Evolutionary conservation across 2,888 invertebrate genomes (phyloP).

Genomic region (Trissolcus brochymenae): DNA sequence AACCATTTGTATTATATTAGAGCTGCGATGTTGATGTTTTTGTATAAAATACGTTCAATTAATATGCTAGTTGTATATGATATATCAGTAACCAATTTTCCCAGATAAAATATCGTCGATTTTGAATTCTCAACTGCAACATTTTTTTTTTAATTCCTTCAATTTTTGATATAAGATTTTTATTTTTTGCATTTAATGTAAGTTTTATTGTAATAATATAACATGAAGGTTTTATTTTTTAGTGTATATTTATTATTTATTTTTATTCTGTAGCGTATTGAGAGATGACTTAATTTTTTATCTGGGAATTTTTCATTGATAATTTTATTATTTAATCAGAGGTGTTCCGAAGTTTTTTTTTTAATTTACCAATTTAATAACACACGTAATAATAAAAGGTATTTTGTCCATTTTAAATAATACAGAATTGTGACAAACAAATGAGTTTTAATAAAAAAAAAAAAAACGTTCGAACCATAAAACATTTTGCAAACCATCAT

Average conservation of each 20-base stretch:
- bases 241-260: background rate
- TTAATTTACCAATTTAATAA: too few species aligned
- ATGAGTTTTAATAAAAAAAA: conserved; percentile 1
- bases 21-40: conserved; percentile 3
- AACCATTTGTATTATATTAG: conserved; percentile 14
- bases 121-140: background rate
- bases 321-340: too few species aligned
- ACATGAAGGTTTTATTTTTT: background rate
- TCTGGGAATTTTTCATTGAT: too few species aligned
- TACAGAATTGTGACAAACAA: background rate
- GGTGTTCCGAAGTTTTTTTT: too few species aligned
- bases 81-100: background rate
- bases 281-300: too few species aligned
- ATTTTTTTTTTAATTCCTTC: background rate
- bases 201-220: background rate
- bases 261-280: background rate
- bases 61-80: background rate
- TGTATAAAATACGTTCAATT: conserved; percentile 12
- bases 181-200: too few species aligned
- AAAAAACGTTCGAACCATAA: background rate
- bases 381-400: background rate
- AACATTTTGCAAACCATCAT: background rate
- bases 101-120: background rate
- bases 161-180: too few species aligned
- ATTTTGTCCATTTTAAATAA: background rate